phyloP scores from a whole-genome alignment of 1,140 invertebrate genomes.

The Cryptotermes secundus region DNA sequence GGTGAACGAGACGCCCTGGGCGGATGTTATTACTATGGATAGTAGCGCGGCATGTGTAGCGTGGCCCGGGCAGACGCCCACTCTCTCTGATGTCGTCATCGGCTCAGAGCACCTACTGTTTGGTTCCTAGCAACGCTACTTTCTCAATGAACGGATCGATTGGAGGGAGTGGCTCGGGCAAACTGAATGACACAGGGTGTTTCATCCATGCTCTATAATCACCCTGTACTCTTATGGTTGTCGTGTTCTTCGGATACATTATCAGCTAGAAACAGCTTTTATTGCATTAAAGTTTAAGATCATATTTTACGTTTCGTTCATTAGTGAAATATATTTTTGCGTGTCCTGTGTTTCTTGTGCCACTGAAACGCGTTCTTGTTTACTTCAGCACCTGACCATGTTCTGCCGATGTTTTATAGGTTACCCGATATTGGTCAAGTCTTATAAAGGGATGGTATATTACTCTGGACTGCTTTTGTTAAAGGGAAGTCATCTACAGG shows the following conservation, averaged over 20 bases:
- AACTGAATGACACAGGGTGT: conserved; percentile 4
- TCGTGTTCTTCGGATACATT: no score
- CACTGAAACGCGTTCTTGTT: not conserved
- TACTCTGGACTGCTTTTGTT: no score
- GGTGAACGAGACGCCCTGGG: not conserved
- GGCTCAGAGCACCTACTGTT: not conserved
- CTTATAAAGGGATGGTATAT: no score
- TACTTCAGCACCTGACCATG: not conserved
- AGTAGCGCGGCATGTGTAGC: not conserved
- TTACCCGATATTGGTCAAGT: not conserved
- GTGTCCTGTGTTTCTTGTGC: not conserved
- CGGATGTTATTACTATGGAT: not conserved
- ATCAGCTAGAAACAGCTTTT: not conserved
- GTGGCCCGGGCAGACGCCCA: not conserved
- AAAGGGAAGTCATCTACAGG: no score
- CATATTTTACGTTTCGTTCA: not conserved
- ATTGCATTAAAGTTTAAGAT: not conserved
- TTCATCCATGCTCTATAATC: not conserved
- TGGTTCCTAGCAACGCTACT: not conserved
- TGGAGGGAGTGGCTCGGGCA: not conserved
- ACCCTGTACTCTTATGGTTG: not conserved
- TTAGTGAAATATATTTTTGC: not conserved
- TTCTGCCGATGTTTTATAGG: not conserved
- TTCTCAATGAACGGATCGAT: conserved; percentile 12
- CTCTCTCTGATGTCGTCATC: not conserved